Evolutionary conservation across 1,140 invertebrate genomes (phyloP), one percentile per base, ranked within the genome.

Genomic region (Pemphigus obesinymphae): DNA sequence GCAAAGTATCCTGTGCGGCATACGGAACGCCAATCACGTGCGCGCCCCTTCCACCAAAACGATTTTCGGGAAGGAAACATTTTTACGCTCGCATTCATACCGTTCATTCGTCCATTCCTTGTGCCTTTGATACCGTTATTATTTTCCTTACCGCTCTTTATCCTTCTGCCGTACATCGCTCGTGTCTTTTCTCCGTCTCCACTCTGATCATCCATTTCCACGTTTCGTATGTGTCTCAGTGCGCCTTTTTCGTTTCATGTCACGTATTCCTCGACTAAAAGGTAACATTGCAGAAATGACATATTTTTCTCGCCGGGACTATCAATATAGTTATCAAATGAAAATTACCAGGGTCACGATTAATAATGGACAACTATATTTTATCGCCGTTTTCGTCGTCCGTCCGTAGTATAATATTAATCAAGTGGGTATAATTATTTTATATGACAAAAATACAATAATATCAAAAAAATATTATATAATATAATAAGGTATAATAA

Each of bases 1-100:
- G 73, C 73, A 55, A 78, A 58, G 26, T 26, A 78, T 45, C 37
- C n/a, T n/a, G 7, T 58, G 20, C 37, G 13, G 73, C n/a, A 78
- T 78, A 78, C 5, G 34, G 73, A 78, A 78, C 73, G 73, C 50
- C 73, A 78, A 78, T 78, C 73, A 78, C 73, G 73, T 78, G 48
- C 50, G n/a, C 34, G 2, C 10, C 17, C 31, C 48, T 34, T 31
- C 26, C 8, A 31, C 34, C 34, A 40, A 58, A 75, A 75, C 48
- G 72, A 70, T 70, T 70, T 15, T 34, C 10, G 45, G 20, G 17
- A 3, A 53, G 20, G 31, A 31, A 75, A 75, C 26, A 50, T 53
- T 75, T 75, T 31, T 53, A 53, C 48, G 26, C 45, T n/a, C n/a
- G 17, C 48, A 50, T 23, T 17, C 45, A 50, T 20, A 50, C 72